Conservation (phyloP, 2,888 invertebrate species). For the Trichacis sp. region DNA sequence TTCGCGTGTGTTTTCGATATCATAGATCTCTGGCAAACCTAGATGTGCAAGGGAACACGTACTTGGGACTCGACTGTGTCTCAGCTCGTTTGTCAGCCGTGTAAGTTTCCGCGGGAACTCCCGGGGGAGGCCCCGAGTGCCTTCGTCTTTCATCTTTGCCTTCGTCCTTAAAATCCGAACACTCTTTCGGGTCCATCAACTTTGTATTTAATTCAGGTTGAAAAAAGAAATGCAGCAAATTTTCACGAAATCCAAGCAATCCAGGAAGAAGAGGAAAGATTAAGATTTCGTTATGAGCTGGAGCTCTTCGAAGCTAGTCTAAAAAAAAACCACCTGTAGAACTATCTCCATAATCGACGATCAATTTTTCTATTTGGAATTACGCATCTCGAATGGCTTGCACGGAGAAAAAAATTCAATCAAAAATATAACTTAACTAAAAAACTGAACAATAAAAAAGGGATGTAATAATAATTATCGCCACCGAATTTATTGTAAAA, state of each 20-base stretch:
- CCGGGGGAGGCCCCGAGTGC: slow-evolving; percentile 47
- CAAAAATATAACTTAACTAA: too few species aligned
- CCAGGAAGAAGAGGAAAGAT: slow-evolving; percentile 27
- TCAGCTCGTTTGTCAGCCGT: slow-evolving; percentile 40
- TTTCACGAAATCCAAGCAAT: slow-evolving; percentile 38
- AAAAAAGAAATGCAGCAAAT: slow-evolving; percentile 29
- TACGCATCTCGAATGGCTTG: too few species aligned
- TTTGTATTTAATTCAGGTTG: slow-evolving; percentile 55
- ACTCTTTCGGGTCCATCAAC: slow-evolving; percentile 58
- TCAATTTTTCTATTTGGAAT: not conserved
- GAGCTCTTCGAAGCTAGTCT: slow-evolving; percentile 35
- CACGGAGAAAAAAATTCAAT: too few species aligned
- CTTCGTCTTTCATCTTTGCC: slow-evolving; percentile 41
- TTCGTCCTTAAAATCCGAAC: slow-evolving; percentile 48
- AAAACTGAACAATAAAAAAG: too few species aligned
- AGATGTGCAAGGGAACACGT: slow-evolving; percentile 11
- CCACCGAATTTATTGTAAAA: too few species aligned
- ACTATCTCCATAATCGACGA: slow-evolving; percentile 16
- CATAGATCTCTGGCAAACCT: slow-evolving; percentile 21
- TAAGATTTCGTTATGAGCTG: slow-evolving; percentile 32
- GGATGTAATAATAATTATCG: too few species aligned
- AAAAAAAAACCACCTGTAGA: slow-evolving; percentile 25
- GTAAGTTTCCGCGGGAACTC: slow-evolving; percentile 42
- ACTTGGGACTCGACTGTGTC: slow-evolving; percentile 19
- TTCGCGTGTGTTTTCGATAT: slow-evolving; percentile 13